Evolutionary conservation across 2,797 vertebrate genomes (phyloP).

Genomic region (Enteromius thamalakanensis): DNA sequence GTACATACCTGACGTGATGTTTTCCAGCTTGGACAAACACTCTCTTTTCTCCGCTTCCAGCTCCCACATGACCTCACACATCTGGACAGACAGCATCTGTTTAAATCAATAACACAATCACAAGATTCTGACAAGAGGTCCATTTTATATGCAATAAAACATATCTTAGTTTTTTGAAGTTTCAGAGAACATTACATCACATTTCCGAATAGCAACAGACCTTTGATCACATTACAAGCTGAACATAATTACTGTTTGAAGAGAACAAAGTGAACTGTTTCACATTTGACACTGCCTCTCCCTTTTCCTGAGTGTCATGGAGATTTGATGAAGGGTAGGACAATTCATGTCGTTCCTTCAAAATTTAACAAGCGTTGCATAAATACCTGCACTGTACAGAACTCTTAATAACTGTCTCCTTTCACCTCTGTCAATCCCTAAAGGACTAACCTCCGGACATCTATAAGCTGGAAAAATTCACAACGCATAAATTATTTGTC

Average conservation of each 20-base stretch:
- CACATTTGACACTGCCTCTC: not conserved
- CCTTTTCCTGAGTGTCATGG: constrained; percentile 13
- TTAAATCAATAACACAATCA: constrained; percentile 37
- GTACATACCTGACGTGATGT: constrained; percentile 74
- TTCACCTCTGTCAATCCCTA: constrained; percentile 16
- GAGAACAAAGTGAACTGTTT: not conserved
- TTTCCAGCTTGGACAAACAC: constrained; percentile 71
- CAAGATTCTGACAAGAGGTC: constrained; percentile 22
- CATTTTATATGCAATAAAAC: constrained; percentile 4
- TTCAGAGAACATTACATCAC: not conserved
- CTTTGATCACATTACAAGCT: constrained; percentile 21
- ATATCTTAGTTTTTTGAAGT: not conserved
- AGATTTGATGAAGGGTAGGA: constrained; percentile 20
- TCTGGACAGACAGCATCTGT: constrained; percentile 72
- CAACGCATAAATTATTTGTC: constrained; percentile 37
- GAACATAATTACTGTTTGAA: constrained; percentile 1
- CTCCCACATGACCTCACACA: constrained; percentile 76
- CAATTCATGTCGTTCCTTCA: constrained; percentile 5
- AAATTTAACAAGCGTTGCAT: constrained; percentile 7
- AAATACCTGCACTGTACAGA: not conserved
- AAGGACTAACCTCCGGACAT: constrained; percentile 34
- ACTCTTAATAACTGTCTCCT: constrained; percentile 1
- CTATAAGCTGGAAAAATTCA: constrained; percentile 27
- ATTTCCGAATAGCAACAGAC: constrained; percentile 13
- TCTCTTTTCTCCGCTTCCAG: constrained; percentile 68